phyloP scores from a whole-genome alignment of 1,140 invertebrate genomes.

The Drosophila sechellia region DNA sequence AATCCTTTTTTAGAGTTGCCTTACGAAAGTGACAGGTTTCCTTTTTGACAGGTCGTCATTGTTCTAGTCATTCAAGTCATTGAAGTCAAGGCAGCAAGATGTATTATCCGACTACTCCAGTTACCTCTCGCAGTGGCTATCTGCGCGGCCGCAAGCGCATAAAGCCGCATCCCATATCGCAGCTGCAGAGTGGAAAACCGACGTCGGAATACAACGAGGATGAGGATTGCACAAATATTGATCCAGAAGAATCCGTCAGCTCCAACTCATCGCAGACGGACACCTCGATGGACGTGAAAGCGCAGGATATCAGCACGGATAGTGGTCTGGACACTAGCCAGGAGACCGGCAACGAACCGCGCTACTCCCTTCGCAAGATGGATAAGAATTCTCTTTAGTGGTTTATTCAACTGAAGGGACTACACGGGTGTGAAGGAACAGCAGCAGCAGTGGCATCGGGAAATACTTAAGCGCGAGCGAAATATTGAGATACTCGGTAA shows the following conservation, averaged over 20 bases:
- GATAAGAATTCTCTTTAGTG: constrained; percentile 1
- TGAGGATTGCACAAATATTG: not conserved
- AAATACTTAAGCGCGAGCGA: constrained; percentile 48
- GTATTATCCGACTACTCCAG: constrained; percentile 8
- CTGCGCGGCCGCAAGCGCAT: constrained; percentile 34
- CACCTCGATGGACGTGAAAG: not conserved
- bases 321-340: not conserved
- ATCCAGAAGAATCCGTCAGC: not conserved
- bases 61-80: too few species aligned
- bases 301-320: too few species aligned
- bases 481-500: constrained; percentile 51
- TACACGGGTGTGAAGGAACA: constrained; percentile 65
- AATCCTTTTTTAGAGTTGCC: not conserved
- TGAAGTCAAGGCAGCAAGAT: not conserved
- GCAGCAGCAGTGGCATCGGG: constrained; percentile 48
- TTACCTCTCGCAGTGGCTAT: constrained; percentile 10
- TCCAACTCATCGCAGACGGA: not conserved
- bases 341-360: not conserved
- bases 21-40: not conserved
- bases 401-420: constrained; percentile 50
- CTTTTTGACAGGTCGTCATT: not conserved
- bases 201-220: not conserved
- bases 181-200: constrained; percentile 1
- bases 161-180: constrained; percentile 16
- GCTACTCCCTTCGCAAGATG: not conserved